Evolutionary conservation across 2,797 vertebrate genomes (phyloP).

Genomic region (Fringilla coelebs): DNA sequence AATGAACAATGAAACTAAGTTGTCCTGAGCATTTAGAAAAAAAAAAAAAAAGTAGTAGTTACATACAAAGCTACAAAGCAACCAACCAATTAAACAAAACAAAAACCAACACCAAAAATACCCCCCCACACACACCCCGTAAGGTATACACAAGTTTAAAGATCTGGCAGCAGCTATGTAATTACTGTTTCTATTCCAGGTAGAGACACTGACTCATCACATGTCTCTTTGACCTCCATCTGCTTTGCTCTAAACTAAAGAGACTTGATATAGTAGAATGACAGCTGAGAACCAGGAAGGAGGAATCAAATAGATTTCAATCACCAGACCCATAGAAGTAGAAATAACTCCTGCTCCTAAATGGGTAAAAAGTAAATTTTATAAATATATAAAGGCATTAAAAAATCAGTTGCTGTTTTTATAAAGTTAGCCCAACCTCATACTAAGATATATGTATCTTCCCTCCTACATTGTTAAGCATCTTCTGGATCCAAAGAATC

Average conservation of each 20-base stretch:
- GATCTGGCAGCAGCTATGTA: not conserved
- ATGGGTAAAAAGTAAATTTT: not conserved
- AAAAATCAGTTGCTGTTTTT: not conserved
- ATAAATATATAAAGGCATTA: not conserved
- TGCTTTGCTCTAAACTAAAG: not conserved
- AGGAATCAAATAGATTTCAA: not conserved
- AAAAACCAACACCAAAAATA: not conserved
- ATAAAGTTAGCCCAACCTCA: not conserved
- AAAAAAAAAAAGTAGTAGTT: not conserved
- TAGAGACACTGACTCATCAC: not conserved
- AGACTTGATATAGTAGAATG: not conserved
- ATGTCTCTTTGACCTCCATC: not conserved
- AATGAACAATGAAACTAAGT: not conserved
- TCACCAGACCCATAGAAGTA: not conserved
- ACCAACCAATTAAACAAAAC: not conserved
- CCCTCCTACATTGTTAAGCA: not conserved
- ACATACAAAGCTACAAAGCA: not conserved
- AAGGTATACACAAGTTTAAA: not conserved
- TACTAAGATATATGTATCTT: not conserved
- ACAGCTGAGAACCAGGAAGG: not conserved
- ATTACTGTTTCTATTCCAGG: not conserved
- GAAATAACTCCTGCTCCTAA: not conserved
- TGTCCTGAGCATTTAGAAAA: not conserved
- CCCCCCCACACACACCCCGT: accelerated
- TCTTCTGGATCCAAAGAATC: not conserved